Evolutionary conservation across 2,888 invertebrate genomes (phyloP).

Genomic region (Campoplex capitator): DNA sequence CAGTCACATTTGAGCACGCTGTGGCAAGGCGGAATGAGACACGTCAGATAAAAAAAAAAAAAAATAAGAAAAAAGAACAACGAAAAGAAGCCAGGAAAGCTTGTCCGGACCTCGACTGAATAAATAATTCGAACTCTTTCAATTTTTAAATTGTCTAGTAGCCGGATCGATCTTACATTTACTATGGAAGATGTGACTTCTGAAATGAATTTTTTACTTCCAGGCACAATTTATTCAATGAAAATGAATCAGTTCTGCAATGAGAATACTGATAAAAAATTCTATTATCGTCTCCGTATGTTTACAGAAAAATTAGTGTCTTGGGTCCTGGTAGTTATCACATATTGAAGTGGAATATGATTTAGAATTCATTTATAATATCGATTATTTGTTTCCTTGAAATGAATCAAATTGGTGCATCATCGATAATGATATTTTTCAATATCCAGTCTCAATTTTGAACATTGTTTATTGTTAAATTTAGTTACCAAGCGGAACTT

Average conservation of each 20-base stretch:
- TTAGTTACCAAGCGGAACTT: background rate
- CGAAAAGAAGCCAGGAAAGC: constrained; percentile 39
- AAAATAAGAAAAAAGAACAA: constrained; percentile 40
- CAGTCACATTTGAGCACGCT: constrained; percentile 51
- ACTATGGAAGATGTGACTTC: background rate
- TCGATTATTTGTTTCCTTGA: background rate
- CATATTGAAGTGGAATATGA: background rate
- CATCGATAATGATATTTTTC: background rate
- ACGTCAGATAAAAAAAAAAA: constrained; percentile 49
- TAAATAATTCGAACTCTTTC: constrained; percentile 52
- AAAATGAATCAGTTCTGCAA: background rate
- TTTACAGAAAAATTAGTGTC: background rate
- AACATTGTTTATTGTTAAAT: constrained; percentile 10
- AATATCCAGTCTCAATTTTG: background rate
- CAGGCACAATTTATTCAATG: background rate
- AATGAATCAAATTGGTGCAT: background rate
- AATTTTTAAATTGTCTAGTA: constrained; percentile 45
- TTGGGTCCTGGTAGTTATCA: background rate
- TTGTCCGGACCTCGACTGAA: constrained; percentile 40
- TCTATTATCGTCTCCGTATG: background rate
- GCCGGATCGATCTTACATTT: background rate
- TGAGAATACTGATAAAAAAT: background rate
- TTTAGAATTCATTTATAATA: background rate
- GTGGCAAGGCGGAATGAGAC: constrained; percentile 28
- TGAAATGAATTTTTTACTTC: constrained; percentile 28